These are phyloP conservation scores for Orcinus orca DNA, from an alignment of 2,113 vertebrate genomes.

Conservation along the genomic window DNA sequence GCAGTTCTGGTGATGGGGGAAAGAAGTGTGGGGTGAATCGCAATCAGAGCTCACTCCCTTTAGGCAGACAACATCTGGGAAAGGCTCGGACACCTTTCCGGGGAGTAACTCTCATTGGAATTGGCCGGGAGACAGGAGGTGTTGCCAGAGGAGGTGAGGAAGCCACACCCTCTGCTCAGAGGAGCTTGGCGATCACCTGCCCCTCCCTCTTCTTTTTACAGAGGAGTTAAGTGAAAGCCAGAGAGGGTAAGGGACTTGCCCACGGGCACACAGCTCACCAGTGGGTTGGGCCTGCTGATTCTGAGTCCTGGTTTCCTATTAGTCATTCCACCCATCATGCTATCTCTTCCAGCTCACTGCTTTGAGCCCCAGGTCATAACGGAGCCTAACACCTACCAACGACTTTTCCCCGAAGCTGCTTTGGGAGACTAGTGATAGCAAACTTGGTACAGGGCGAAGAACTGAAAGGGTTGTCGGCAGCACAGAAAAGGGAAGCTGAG, in stretches of 20 bases:
- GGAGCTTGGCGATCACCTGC: background rate
- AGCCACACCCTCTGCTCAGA: background rate
- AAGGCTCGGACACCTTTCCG: background rate
- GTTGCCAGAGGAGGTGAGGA: background rate
- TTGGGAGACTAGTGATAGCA: background rate
- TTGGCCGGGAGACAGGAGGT: background rate
- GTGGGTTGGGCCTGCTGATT: background rate
- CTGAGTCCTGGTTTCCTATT: background rate
- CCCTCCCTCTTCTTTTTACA: background rate
- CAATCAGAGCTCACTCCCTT: conserved; percentile 4
- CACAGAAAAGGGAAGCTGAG: conserved; percentile 16
- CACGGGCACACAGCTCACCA: background rate
- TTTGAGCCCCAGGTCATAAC: background rate
- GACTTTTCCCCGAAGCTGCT: background rate
- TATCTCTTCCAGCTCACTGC: background rate
- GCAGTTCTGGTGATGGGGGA: conserved; percentile 12
- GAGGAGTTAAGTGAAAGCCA: background rate
- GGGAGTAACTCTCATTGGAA: background rate
- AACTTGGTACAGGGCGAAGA: background rate
- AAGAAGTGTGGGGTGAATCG: conserved; percentile 46
- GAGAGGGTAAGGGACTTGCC: background rate
- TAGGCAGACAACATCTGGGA: background rate
- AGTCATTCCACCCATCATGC: background rate
- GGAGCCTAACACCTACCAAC: background rate
- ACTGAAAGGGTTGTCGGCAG: background rate